A percentile compares a stretch with the other conserved stretches of the same genome.
phyloP scores from a whole-genome alignment of 2,113 vertebrate genomes.

The Nibea coibor region DNA sequence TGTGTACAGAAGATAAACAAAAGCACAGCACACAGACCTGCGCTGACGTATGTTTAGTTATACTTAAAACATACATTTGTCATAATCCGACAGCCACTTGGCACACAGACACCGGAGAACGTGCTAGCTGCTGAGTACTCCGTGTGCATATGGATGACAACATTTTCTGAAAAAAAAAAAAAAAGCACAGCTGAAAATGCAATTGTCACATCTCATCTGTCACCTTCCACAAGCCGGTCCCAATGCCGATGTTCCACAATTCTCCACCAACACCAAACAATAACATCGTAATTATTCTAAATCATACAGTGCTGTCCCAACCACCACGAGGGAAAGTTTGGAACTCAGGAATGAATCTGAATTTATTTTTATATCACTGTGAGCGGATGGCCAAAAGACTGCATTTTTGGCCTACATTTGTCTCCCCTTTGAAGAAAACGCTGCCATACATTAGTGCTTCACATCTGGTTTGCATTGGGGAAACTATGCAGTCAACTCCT shows the following conservation, averaged over 20 bases:
- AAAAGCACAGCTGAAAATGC: constrained; percentile 49
- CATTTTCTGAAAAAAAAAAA: constrained; percentile 11
- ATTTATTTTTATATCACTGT: constrained; percentile 76
- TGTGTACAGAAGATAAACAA: constrained; percentile 61
- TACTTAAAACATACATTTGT: constrained; percentile 61
- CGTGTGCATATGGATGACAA: constrained; percentile 20
- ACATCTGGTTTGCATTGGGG: constrained; percentile 87
- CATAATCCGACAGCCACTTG: constrained; percentile 52
- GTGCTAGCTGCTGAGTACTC: constrained; percentile 16
- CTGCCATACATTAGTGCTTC: constrained; percentile 84
- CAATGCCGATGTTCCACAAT: constrained; percentile 49
- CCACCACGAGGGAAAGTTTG: constrained; percentile 61
- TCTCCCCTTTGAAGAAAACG: constrained; percentile 73
- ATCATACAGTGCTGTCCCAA: constrained; percentile 67
- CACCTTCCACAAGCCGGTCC: constrained; percentile 34
- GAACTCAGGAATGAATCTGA: constrained; percentile 60
- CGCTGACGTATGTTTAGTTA: constrained; percentile 52
- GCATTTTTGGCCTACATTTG: constrained; percentile 80
- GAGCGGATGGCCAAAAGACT: constrained; percentile 64
- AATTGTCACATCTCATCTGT: constrained; percentile 49
- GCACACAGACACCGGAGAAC: constrained; percentile 24
- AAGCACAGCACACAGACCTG: constrained; percentile 20
- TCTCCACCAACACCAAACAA: constrained; percentile 70
- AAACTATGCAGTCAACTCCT: constrained; percentile 84
- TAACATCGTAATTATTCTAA: constrained; percentile 73